phyloP scores from a whole-genome alignment of 2,888 invertebrate species.

The Melinopterus prodromus region DNA sequence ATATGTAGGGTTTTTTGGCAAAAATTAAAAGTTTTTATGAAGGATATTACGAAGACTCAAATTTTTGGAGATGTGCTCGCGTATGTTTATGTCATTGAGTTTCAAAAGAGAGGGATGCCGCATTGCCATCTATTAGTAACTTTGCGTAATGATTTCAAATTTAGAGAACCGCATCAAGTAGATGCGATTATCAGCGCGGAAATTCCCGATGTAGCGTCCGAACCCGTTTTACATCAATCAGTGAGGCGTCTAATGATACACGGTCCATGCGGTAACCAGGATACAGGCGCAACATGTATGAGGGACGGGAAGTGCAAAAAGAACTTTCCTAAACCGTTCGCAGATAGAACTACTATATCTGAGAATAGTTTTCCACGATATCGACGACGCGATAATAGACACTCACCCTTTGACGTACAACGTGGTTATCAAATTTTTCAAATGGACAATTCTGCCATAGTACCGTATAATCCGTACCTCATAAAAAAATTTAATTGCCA shows the following conservation, averaged over 20 bases:
- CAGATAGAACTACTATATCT: neutral
- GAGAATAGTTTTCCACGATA: neutral
- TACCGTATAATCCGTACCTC: slow-evolving; percentile 48
- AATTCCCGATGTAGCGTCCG: neutral
- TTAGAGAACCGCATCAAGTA: neutral
- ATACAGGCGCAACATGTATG: neutral
- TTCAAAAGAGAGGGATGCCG: slow-evolving; percentile 37
- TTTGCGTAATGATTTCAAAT: slow-evolving; percentile 11
- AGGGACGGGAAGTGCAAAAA: neutral
- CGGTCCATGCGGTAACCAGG: neutral
- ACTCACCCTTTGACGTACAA: slow-evolving; percentile 34
- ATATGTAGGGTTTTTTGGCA: slow-evolving; percentile 42
- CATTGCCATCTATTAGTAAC: slow-evolving; percentile 20
- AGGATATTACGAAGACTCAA: slow-evolving; percentile 27
- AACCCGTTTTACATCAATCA: neutral
- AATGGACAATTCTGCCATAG: slow-evolving; percentile 51
- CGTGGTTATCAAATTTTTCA: slow-evolving; percentile 27
- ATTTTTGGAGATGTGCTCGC: slow-evolving; percentile 31
- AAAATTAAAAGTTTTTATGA: slow-evolving; percentile 37
- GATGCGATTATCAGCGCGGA: slow-evolving; percentile 17
- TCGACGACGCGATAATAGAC: neutral
- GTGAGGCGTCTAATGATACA: neutral
- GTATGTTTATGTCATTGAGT: slow-evolving; percentile 41
- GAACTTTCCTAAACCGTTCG: neutral
- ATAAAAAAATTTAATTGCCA: slow-evolving; percentile 42